phyloP scores from a whole-genome alignment of 2,797 vertebrate genomes.

The Clamator glandarius region DNA sequence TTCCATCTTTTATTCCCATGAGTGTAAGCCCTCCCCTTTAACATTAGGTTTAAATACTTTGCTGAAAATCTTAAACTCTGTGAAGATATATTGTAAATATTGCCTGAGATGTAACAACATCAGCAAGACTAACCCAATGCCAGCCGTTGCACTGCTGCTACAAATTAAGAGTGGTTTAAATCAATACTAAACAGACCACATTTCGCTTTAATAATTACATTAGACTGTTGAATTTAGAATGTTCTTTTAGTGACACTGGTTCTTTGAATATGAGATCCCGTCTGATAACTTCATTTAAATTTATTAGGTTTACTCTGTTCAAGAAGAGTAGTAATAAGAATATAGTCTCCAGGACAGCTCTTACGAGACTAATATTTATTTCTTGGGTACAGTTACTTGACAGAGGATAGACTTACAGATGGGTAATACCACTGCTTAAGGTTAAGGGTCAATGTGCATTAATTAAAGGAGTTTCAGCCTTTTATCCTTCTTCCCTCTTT shows the following conservation, averaged over 20 bases:
- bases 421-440: background rate
- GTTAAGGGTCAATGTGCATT: background rate
- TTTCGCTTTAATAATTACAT: background rate
- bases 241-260: background rate
- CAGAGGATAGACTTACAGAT: background rate
- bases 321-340: background rate
- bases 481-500: background rate
- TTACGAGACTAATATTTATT: slow-evolving; percentile 14
- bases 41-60: background rate
- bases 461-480: background rate
- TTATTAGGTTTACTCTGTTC: background rate
- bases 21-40: background rate
- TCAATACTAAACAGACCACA: background rate
- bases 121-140: background rate
- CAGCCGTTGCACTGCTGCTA: background rate
- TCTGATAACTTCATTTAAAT: slow-evolving; percentile 27
- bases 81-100: background rate
- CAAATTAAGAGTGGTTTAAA: background rate
- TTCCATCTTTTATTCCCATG: background rate
- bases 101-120: background rate
- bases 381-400: background rate
- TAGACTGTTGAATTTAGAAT: background rate
- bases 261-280: slow-evolving; percentile 11
- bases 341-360: slow-evolving; percentile 12
- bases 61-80: background rate